Conservation (phyloP, 2,113 vertebrate species). For the Anhinga anhinga region DNA sequence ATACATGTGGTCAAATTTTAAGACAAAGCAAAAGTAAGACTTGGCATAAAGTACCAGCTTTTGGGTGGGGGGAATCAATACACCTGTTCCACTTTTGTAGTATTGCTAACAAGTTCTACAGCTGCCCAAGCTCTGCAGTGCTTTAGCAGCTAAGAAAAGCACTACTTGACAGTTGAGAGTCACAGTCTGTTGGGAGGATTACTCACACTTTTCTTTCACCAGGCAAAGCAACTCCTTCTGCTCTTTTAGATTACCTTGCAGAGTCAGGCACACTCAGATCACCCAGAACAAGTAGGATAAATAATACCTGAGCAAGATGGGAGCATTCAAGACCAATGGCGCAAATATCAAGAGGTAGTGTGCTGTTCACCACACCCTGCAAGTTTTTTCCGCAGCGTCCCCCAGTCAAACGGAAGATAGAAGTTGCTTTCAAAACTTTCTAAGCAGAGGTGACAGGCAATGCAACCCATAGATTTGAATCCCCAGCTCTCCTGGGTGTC, state of each 20-base stretch:
- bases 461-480: background rate
- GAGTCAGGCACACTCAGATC: background rate
- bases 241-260: background rate
- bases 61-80: background rate
- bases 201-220: background rate
- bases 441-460: background rate
- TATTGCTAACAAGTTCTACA: background rate
- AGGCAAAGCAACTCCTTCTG: background rate
- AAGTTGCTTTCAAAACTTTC: background rate
- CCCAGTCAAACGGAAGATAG: background rate
- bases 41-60: background rate
- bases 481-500: background rate
- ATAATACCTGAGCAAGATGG: background rate
- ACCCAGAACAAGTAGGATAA: background rate
- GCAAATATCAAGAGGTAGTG: background rate
- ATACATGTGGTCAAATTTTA: background rate
- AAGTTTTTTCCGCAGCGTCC: background rate
- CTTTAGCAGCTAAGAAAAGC: background rate
- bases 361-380: background rate
- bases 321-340: background rate
- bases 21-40: background rate
- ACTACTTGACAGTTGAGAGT: background rate
- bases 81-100: background rate
- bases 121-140: background rate
- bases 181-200: background rate